phyloP scores from a whole-genome alignment of 1,140 invertebrate genomes.

The Mactra quadrangularis region DNA sequence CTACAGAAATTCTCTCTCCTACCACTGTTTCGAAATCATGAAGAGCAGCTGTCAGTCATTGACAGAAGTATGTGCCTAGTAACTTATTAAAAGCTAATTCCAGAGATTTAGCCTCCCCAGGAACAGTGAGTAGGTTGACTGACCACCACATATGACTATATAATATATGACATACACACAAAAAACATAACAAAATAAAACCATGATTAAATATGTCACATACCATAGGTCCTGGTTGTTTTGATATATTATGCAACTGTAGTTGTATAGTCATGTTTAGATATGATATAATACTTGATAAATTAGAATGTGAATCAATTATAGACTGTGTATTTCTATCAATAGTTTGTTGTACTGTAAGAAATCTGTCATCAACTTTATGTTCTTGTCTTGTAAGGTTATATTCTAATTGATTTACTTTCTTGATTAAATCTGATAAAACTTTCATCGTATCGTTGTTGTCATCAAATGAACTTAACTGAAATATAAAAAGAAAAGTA shows the following conservation, averaged over 20 bases:
- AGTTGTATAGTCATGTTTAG: slow-evolving; percentile 51
- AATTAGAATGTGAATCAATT: neutral
- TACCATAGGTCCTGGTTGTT: slow-evolving; percentile 50
- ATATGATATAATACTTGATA: slow-evolving; percentile 21
- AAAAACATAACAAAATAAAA: too few relatives aligned
- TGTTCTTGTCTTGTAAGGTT: neutral
- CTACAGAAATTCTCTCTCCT: too few relatives aligned
- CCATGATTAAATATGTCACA: too few relatives aligned
- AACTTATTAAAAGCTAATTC: too few relatives aligned
- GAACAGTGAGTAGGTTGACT: too few relatives aligned
- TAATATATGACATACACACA: too few relatives aligned
- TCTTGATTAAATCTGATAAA: slow-evolving; percentile 36
- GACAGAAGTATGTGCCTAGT: too few relatives aligned
- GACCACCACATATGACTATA: too few relatives aligned
- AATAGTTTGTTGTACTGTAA: neutral
- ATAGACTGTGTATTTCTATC: neutral
- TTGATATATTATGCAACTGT: slow-evolving; percentile 45
- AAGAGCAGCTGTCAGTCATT: too few relatives aligned
- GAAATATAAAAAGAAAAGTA: neutral
- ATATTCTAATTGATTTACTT: slow-evolving; percentile 20
- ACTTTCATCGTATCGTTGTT: slow-evolving; percentile 46
- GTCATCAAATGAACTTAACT: slow-evolving; percentile 51
- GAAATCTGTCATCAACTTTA: neutral
- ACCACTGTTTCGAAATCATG: too few relatives aligned
- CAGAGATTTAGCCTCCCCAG: too few relatives aligned